Base-by-base conservation (phyloP, 2,888 invertebrate species). In the Synanthedon vespiformis region DNA sequence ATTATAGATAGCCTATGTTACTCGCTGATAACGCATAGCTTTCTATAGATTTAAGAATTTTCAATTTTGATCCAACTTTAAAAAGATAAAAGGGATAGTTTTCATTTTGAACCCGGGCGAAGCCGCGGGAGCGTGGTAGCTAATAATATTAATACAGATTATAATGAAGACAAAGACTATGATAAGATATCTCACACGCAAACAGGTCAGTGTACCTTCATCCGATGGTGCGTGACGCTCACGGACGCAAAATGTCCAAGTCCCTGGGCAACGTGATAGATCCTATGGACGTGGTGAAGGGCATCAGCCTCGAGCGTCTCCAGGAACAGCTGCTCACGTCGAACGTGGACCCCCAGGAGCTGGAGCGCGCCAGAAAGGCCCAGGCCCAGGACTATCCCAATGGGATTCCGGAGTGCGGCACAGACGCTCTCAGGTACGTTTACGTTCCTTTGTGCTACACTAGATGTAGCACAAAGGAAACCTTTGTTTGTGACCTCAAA, bases 161-260 rank as follows among this genome's bases (percentile, higher is more conserved):
- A n/a, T 44, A 44, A 14, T 44, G n/a, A 13, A 14, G 2, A 44
- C n/a, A n/a, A n/a, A n/a, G n/a, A n/a, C n/a, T n/a, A n/a, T n/a
- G n/a, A n/a, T n/a, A n/a, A n/a, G n/a, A n/a, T n/a, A n/a, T 6
- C 27, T 22, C 34, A 16, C 34, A n/a, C 55, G 54, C 64, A 64
- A 62, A 22, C 67, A 92, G 93, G 60, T 93, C 97, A 84, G 92
- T 99, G 0, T 96, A 96, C 70, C 89, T 99, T 12, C 99, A 99
- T 81, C 97, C 99, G 0, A 96, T 99, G 90, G 94, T 99, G 1
- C 92, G 99, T 53, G 99, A 99, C 81, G 96, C 98, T 0, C 97
- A 98, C 74, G 99, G 99, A 0, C 91, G 98, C 53, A 99, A 99
- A 87, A 99, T 99, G 99, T 98, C 97, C 62, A 99, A 99, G 77